These are phyloP conservation scores for Agrotis ipsilon DNA, from an alignment of 2,888 invertebrate genomes.

Conservation along the genomic window DNA sequence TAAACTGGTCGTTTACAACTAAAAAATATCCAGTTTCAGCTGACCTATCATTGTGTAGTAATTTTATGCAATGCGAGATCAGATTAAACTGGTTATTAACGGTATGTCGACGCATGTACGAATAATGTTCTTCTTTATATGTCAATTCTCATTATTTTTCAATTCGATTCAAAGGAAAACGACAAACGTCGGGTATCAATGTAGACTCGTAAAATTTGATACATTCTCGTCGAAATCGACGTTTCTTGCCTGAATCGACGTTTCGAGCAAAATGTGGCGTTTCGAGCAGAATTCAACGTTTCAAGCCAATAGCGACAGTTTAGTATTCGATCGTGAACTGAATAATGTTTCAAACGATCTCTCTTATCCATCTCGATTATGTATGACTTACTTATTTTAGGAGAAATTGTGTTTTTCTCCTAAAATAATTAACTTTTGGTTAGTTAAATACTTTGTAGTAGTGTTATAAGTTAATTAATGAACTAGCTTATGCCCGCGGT, in stretches of 20 bases:
- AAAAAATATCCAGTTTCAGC: background rate
- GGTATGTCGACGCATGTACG: background rate
- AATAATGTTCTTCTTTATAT: conserved; percentile 43
- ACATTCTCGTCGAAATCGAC: conserved; percentile 50
- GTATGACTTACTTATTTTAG: conserved; percentile 3
- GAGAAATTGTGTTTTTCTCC: too few relatives aligned
- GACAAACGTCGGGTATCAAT: conserved; percentile 60
- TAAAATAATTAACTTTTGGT: too few relatives aligned
- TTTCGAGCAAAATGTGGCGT: background rate
- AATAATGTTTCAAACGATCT: conserved; percentile 45
- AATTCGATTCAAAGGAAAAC: conserved; percentile 66
- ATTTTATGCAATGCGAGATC: background rate
- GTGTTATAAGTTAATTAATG: too few relatives aligned
- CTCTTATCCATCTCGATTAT: conserved; percentile 19
- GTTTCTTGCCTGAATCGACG: background rate
- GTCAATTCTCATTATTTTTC: conserved; percentile 68
- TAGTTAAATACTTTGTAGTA: too few relatives aligned
- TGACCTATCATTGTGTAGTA: background rate
- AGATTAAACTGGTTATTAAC: background rate
- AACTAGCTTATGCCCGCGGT: too few relatives aligned
- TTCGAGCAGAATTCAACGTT: conserved; percentile 29
- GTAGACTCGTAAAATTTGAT: conserved; percentile 70
- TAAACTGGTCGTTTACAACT: background rate
- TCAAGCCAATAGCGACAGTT: conserved; percentile 55
- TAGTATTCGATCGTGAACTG: conserved; percentile 43